Base-by-base conservation (phyloP, 2,888 invertebrate species). In the Mycalesis mineus region DNA sequence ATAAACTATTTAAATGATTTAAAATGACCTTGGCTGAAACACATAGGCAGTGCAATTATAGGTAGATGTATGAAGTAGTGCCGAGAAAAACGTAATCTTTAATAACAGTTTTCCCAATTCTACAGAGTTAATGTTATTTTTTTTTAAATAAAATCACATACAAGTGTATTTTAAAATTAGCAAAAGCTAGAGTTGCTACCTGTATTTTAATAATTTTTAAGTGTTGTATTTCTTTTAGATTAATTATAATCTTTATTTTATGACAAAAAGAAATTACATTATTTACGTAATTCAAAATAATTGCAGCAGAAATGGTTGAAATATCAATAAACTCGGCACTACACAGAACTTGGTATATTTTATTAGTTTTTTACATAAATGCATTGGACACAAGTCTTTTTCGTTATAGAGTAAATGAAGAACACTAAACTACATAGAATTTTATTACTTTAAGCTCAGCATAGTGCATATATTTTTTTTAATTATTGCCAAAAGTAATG, bases 401-500 rank as follows among this genome's bases (percentile, higher is more conserved):
- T n/a, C 9, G 52, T 55, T 49, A 60, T 40, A 64, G 29, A 55
- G 31, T 58, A 65, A 56, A 66, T 55, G 47, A 61, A 63, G 59
- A 68, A 61, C 53, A 61, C 64, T 70, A 70, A 66, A 61, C 57
- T 63, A 65, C 31, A 14, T 67, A 62, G 58, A 47, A 41, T 51
- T 51, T 61, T 57, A 61, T 57, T 60, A 69, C 66, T 73, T 63
- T 78, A 80, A 81, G 80, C 82, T 82, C 80, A 65, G 75, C 74
- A 61, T 64, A 68, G 68, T 76, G 72, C 64, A 53, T 63, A 62
- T 44, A 57, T 78, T 86, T 45, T 85, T 86, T 86, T 85, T 85
- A 83, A 84, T 87, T 75, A 72, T 64, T 77, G 71, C 65, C 65
- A 67, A 68, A 70, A 8, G 45, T 42, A 56, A 59, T 45, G 45